Evolutionary conservation across 53 echinoderm and acorn worm species (phyloP).

Genomic region (Mesocentrotus franciscanus): DNA sequence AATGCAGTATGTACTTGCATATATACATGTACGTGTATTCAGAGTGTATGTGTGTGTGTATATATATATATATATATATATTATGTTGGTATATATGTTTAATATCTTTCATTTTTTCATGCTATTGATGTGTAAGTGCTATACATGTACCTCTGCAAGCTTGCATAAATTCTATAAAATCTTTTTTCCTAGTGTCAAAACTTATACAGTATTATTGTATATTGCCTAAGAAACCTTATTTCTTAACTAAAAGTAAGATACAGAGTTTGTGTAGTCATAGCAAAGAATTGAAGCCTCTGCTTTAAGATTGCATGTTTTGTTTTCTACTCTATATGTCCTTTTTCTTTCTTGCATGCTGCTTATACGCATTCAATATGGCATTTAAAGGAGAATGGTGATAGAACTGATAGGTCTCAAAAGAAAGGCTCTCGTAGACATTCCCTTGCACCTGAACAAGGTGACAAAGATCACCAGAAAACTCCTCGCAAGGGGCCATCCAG

Average conservation of each 20-base stretch:
- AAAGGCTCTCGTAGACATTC: constrained; percentile 37
- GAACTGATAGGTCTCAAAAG: constrained; percentile 24
- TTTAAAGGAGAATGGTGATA: constrained; percentile 43
- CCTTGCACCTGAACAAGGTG: neutral
- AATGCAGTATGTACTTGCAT: too few relatives aligned
- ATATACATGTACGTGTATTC: too few relatives aligned
- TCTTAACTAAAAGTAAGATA: neutral
- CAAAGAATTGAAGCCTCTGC: neutral
- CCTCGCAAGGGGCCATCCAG: constrained; percentile 31
- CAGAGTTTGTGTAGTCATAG: neutral
- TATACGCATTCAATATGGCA: neutral
- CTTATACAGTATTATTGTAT: too few relatives aligned
- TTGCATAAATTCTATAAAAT: too few relatives aligned
- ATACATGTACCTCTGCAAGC: too few relatives aligned
- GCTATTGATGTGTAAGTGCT: too few relatives aligned
- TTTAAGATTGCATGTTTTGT: neutral
- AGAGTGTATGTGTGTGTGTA: too few relatives aligned
- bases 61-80: too few relatives aligned
- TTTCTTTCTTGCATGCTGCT: constrained; percentile 46
- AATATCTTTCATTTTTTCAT: too few relatives aligned
- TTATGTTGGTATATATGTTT: too few relatives aligned
- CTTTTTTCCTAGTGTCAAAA: too few relatives aligned
- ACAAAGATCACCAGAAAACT: neutral
- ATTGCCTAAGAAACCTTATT: too few relatives aligned
- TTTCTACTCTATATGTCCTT: neutral